Conservation (phyloP, 2,888 invertebrate species). For the Unio pictorum region DNA sequence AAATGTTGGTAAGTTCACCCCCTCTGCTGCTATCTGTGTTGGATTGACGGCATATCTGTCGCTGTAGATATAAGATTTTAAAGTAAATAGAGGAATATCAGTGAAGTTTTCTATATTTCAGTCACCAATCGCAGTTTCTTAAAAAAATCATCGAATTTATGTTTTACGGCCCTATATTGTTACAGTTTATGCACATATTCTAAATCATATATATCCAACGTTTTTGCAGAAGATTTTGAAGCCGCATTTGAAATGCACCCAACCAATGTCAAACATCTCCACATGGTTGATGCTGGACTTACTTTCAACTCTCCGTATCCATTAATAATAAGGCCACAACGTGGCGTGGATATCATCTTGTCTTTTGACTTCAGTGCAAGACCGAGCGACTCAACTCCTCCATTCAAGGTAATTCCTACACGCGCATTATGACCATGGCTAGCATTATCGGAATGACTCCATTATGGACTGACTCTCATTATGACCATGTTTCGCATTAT, state of each 20-base stretch:
- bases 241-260: conserved; percentile 71
- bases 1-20: no score
- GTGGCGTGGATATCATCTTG: conserved; percentile 71
- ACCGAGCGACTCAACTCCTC: conserved; percentile 67
- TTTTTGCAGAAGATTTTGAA: conserved; percentile 66
- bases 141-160: no score
- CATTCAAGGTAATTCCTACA: conserved; percentile 69
- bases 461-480: no score
- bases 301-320: conserved; percentile 74
- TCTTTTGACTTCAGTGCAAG: conserved; percentile 73
- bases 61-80: no score
- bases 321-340: conserved; percentile 71
- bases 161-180: no score
- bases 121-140: no score
- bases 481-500: no score
- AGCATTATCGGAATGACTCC: no score
- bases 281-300: conserved; percentile 73
- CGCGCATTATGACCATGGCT: neutral
- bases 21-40: no score
- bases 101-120: no score
- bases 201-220: neutral
- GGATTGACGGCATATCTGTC: no score
- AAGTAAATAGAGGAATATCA: no score
- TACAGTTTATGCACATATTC: neutral
- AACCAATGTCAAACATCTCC: conserved; percentile 70